phyloP scores from a whole-genome alignment of 1,140 invertebrate species.

The Spodoptera frugiperda region DNA sequence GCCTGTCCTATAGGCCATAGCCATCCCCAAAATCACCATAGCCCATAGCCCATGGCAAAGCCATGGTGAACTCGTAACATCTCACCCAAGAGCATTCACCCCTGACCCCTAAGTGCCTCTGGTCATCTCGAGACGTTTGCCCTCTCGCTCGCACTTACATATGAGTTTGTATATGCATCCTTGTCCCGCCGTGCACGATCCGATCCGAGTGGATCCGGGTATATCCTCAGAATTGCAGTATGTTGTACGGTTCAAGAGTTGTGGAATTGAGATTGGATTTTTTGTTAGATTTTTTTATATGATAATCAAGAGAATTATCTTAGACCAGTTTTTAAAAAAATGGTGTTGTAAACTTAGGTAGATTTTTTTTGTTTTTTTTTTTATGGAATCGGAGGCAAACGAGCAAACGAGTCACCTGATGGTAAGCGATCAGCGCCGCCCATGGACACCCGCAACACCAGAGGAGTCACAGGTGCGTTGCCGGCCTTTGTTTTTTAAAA shows the following conservation, averaged over 20 bases:
- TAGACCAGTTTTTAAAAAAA: too few species aligned
- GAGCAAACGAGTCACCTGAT: too few species aligned
- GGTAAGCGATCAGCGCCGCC: too few species aligned
- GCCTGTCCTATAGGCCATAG: not conserved
- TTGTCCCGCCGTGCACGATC: slow-evolving; percentile 69
- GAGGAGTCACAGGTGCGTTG: too few species aligned
- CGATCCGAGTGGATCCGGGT: slow-evolving; percentile 72
- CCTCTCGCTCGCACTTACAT: slow-evolving; percentile 53
- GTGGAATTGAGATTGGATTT: slow-evolving; percentile 15
- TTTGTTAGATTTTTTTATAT: too few species aligned
- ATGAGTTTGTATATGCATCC: slow-evolving; percentile 49
- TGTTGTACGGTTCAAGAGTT: slow-evolving; percentile 53
- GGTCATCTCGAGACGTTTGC: slow-evolving; percentile 72
- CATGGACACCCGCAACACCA: too few species aligned
- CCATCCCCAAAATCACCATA: slow-evolving; percentile 9
- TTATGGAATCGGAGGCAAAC: too few species aligned
- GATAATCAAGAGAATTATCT: too few species aligned
- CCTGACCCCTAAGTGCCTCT: slow-evolving; percentile 76
- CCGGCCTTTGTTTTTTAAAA: too few species aligned
- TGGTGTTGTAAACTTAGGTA: too few species aligned
- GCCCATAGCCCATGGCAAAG: slow-evolving; percentile 56
- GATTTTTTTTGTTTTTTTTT: too few species aligned
- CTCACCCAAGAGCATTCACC: slow-evolving; percentile 77
- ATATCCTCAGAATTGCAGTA: slow-evolving; percentile 78
- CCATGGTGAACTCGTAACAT: slow-evolving; percentile 59